These are phyloP conservation scores for Garrulus glandarius DNA, from an alignment of 2,797 vertebrate genomes.

Conservation along the genomic window DNA sequence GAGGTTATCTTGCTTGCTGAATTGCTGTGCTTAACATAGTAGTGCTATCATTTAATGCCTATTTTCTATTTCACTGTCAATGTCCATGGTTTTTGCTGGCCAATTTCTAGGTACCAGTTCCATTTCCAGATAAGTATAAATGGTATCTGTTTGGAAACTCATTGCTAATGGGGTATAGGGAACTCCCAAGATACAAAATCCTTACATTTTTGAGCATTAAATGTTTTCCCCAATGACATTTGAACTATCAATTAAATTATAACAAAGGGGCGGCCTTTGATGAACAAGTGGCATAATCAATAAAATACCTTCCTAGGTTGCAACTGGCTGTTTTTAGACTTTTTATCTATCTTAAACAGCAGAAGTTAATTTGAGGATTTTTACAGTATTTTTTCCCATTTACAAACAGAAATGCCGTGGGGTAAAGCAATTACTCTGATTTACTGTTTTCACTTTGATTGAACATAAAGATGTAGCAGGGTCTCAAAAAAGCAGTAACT, in stretches of 20 bases:
- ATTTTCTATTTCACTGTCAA: background rate
- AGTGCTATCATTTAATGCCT: background rate
- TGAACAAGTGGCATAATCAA: conserved; percentile 59
- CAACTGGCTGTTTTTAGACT: conserved; percentile 41
- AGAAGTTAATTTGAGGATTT: conserved; percentile 75
- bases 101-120: conserved; percentile 7
- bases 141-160: conserved; percentile 10
- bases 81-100: background rate
- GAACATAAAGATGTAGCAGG: conserved; percentile 72
- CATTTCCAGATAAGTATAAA: conserved; percentile 43
- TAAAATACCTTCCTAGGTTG: conserved; percentile 47
- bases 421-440: conserved; percentile 78
- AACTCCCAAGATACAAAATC: conserved; percentile 1
- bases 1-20: background rate
- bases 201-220: conserved; percentile 54
- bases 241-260: background rate
- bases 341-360: conserved; percentile 61
- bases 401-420: conserved; percentile 68
- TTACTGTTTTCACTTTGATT: conserved; percentile 75
- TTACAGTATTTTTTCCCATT: conserved; percentile 70
- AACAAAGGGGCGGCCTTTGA: conserved; percentile 37
- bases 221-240: conserved; percentile 47
- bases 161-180: conserved; percentile 22
- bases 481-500: conserved; percentile 71
- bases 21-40: background rate